Evolutionary conservation across 2,113 vertebrate genomes (phyloP).

Genomic region (Xenopus tropicalis): DNA sequence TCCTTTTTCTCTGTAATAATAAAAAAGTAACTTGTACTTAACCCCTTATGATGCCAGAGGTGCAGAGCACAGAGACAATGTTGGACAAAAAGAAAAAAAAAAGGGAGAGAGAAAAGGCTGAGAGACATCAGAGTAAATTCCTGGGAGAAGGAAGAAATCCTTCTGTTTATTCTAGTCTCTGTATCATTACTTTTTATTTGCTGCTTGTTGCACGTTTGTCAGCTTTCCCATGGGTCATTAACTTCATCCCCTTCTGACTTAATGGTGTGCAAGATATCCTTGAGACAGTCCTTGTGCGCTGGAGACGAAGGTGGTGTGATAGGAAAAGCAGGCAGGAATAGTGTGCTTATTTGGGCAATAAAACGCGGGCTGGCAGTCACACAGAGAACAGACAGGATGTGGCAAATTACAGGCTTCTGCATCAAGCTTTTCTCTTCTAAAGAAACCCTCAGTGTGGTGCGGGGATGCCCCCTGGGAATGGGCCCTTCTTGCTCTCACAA

Average conservation of each 20-base stretch:
- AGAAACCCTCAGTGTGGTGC: slow-evolving; percentile 43
- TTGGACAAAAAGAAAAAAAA: too few species aligned
- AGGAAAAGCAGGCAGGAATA: slow-evolving; percentile 47
- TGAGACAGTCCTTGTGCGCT: slow-evolving; percentile 39
- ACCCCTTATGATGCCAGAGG: too few species aligned
- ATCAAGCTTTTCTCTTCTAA: slow-evolving; percentile 50
- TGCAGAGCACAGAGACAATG: too few species aligned
- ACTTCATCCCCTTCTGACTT: slow-evolving; percentile 32
- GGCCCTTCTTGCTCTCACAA: slow-evolving; percentile 43
- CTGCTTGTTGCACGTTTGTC: slow-evolving; percentile 42
- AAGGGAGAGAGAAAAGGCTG: too few species aligned
- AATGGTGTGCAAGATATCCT: slow-evolving; percentile 42
- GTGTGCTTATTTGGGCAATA: slow-evolving; percentile 57
- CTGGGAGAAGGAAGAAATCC: slow-evolving; percentile 5
- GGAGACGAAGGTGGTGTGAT: slow-evolving; percentile 50
- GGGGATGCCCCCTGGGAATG: slow-evolving; percentile 52
- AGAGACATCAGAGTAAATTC: slow-evolving; percentile 11
- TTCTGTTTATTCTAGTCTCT: slow-evolving; percentile 40
- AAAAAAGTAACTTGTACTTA: too few species aligned
- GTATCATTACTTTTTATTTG: slow-evolving; percentile 46
- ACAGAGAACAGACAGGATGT: slow-evolving; percentile 52
- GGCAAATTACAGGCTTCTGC: slow-evolving; percentile 53
- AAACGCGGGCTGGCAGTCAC: slow-evolving; percentile 52
- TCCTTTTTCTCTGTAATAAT: too few species aligned
- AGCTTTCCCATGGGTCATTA: slow-evolving; percentile 40